Evolutionary conservation across 2,797 vertebrate genomes (phyloP).

Genomic region (Falco peregrinus): DNA sequence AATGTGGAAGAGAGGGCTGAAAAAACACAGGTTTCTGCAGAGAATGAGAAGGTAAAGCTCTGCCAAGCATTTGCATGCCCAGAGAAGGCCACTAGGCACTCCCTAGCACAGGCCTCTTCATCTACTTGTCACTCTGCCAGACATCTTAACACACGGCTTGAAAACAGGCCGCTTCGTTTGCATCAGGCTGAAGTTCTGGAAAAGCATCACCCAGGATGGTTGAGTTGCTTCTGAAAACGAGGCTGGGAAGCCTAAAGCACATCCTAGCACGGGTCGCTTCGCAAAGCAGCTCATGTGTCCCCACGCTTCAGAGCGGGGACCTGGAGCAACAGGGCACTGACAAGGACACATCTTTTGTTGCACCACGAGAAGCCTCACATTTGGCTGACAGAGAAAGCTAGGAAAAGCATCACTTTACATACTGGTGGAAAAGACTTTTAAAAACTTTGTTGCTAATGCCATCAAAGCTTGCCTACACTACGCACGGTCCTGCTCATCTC

Average conservation of each 20-base stretch:
- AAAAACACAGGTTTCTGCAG: neutral
- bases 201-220: neutral
- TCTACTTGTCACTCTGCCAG: neutral
- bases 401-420: neutral
- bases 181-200: neutral
- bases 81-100: fast-evolving
- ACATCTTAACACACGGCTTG: fast-evolving
- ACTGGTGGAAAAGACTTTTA: no score
- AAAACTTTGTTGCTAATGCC: neutral
- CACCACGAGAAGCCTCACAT: neutral
- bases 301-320: neutral
- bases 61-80: fast-evolving
- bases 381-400: neutral
- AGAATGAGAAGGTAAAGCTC: fast-evolving
- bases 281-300: neutral
- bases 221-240: neutral
- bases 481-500: neutral
- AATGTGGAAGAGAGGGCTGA: neutral
- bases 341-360: neutral
- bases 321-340: fast-evolving
- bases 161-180: fast-evolving
- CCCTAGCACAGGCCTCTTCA: neutral
- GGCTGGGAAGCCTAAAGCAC: neutral
- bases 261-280: neutral
- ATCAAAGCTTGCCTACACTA: neutral